Conservation (phyloP, 1,140 invertebrate genomes). For the Pogonomyrmex barbatus region DNA sequence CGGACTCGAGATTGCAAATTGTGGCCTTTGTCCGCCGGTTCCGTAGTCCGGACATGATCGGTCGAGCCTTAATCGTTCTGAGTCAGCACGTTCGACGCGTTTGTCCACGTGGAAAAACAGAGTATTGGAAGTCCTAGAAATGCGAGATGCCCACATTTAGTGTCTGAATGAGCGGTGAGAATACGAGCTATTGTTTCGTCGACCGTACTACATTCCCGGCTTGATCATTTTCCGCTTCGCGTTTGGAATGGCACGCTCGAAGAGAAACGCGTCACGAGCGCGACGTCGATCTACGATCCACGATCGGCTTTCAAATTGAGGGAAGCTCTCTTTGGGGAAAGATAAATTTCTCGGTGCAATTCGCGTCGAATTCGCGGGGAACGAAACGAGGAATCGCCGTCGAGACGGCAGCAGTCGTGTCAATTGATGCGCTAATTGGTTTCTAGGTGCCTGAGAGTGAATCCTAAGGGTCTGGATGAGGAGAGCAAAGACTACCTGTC, state of each 20-base stretch:
- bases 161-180: constrained; percentile 24
- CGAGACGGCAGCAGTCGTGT: not conserved
- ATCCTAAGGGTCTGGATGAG: constrained; percentile 99
- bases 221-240: not conserved
- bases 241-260: too few species aligned
- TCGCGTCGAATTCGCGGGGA: not conserved
- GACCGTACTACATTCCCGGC: not conserved
- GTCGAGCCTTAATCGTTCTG: not conserved
- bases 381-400: not conserved
- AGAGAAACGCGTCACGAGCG: not conserved
- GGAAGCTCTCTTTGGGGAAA: not conserved
- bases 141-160: not conserved
- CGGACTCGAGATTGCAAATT: not conserved
- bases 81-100: not conserved
- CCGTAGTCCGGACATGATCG: not conserved
- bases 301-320: not conserved
- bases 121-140: constrained; percentile 6
- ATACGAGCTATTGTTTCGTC: not conserved
- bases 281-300: too few species aligned
- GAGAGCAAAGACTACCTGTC: constrained; percentile 99
- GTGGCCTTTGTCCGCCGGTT: not conserved
- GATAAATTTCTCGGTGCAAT: not conserved
- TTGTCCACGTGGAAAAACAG: constrained; percentile 12
- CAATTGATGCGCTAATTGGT: constrained; percentile 59
- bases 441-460: constrained; percentile 97